Evolutionary conservation across 2,888 invertebrate species (phyloP).

Genomic region (Lacanobia wlatinum): DNA sequence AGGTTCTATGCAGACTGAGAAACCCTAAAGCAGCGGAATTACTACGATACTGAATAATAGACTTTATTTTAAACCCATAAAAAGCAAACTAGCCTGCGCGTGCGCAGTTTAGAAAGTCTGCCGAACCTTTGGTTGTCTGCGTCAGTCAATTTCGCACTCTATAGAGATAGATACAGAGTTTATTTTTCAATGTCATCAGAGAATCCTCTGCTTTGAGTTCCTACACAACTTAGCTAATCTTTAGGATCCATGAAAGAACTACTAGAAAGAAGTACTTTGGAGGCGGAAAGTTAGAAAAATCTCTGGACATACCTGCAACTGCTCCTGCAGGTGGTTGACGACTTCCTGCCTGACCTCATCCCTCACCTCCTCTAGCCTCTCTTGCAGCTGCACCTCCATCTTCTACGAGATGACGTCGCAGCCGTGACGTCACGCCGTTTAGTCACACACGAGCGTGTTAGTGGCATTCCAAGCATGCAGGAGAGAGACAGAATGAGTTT

Average conservation of each 20-base stretch:
- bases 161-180: neutral
- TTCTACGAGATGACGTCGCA: slow-evolving; percentile 63
- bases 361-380: slow-evolving; percentile 74
- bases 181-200: neutral
- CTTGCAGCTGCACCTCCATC: slow-evolving; percentile 73
- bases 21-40: neutral
- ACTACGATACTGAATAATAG: neutral
- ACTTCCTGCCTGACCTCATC: slow-evolving; percentile 92
- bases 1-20: too few relatives aligned
- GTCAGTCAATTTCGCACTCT: neutral
- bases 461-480: slow-evolving; percentile 88
- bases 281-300: neutral
- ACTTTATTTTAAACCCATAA: neutral
- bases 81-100: neutral
- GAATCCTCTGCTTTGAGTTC: too few relatives aligned
- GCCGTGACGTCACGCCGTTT: slow-evolving; percentile 69
- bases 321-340: slow-evolving; percentile 92
- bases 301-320: slow-evolving; percentile 92
- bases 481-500: slow-evolving; percentile 75
- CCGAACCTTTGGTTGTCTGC: neutral
- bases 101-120: neutral
- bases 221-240: neutral
- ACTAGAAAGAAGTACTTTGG: neutral
- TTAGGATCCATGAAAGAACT: neutral
- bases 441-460: slow-evolving; percentile 86